phyloP scores from a whole-genome alignment of 2,888 invertebrate genomes.

The Girardia tigrina region DNA sequence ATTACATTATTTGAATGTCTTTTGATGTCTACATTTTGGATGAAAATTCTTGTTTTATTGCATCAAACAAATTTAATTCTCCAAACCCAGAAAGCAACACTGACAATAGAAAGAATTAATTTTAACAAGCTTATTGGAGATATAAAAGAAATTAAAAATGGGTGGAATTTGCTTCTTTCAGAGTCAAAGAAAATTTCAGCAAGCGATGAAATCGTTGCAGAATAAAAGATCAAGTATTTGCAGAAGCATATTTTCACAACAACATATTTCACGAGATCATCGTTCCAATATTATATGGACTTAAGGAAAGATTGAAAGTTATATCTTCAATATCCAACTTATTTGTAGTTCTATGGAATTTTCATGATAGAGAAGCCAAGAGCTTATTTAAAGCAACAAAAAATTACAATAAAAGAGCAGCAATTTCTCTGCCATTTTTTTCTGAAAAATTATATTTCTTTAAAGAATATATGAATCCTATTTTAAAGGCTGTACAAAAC shows the following conservation, averaged over 20 bases:
- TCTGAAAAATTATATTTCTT: not conserved
- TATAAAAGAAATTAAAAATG: not conserved
- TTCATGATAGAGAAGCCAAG: not conserved
- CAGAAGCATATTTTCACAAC: not conserved
- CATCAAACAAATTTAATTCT: not conserved
- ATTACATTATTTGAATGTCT: not conserved
- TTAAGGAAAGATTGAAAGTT: not conserved
- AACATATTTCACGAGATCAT: not conserved
- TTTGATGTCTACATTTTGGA: not conserved
- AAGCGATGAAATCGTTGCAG: not conserved
- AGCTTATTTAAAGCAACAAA: not conserved
- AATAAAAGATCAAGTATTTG: conserved; percentile 5
- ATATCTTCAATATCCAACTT: not conserved
- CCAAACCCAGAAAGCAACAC: not conserved
- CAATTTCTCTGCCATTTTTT: not conserved
- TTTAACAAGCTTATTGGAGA: not conserved
- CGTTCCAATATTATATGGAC: not conserved
- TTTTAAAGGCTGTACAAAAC: conserved; percentile 19
- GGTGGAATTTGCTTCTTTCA: not conserved
- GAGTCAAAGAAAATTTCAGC: conserved; percentile 3
- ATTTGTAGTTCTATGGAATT: conserved; percentile 18
- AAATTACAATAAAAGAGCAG: not conserved
- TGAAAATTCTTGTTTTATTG: too few relatives aligned
- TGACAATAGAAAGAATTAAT: not conserved
- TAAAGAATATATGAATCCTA: not conserved